These are phyloP conservation scores for Athalia cordata DNA, from an alignment of 2,888 invertebrate species.

Conservation along the genomic window DNA sequence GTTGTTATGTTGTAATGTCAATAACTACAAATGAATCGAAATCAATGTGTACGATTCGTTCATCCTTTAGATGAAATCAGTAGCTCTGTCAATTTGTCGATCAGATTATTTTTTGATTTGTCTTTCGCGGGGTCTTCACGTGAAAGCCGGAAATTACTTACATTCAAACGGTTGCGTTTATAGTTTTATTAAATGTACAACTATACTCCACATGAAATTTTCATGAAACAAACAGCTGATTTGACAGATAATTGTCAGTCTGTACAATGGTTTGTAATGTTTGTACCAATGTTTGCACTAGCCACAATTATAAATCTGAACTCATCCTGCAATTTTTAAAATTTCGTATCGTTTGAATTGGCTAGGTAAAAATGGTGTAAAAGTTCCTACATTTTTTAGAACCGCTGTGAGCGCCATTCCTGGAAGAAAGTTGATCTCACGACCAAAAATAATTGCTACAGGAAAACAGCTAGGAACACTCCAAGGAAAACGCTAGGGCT, in stretches of 20 bases:
- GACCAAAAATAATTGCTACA: conserved; percentile 11
- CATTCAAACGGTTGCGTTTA: conserved; percentile 25
- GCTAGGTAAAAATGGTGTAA: background rate
- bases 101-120: conserved; percentile 11
- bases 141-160: conserved; percentile 34
- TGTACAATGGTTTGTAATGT: too few relatives aligned
- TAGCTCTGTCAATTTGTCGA: background rate
- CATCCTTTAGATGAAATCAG: background rate
- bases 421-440: conserved; percentile 17
- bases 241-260: background rate
- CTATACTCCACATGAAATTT: background rate
- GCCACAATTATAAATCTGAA: background rate
- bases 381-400: conserved; percentile 10
- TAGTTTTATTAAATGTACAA: conserved; percentile 12
- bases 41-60: background rate
- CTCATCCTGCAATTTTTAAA: background rate
- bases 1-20: too few relatives aligned
- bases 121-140: conserved; percentile 5
- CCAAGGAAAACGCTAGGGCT: background rate
- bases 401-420: conserved; percentile 25
- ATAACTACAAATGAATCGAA: background rate
- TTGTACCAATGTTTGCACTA: too few relatives aligned
- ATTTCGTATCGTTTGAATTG: conserved; percentile 2
- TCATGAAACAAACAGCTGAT: conserved; percentile 24
- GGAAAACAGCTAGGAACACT: background rate